Evolutionary conservation across 2,113 vertebrate genomes (phyloP).

Genomic region (Columba janthina): DNA sequence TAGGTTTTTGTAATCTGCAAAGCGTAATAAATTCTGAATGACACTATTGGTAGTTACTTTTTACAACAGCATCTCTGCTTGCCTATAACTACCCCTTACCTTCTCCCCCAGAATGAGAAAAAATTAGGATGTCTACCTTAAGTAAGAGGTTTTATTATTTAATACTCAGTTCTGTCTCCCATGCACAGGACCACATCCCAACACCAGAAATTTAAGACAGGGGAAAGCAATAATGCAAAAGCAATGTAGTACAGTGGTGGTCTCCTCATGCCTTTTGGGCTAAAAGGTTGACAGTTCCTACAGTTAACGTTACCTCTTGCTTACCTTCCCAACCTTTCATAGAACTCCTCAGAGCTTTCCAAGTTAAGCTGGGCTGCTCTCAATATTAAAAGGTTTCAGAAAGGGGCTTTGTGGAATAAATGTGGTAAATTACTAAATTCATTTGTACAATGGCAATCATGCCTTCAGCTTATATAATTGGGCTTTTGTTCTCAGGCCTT

Average conservation of each 20-base stretch:
- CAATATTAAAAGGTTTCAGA: constrained; percentile 1
- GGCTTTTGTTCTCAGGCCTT: constrained; percentile 24
- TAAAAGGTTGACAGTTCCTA: not conserved
- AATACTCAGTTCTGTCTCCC: not conserved
- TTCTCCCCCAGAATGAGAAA: not conserved
- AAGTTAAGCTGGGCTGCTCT: not conserved
- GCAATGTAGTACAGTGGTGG: not conserved
- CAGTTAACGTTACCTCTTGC: not conserved
- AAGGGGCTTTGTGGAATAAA: not conserved
- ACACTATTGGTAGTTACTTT: not conserved
- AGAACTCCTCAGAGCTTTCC: not conserved
- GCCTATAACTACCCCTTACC: not conserved
- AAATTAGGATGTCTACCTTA: not conserved
- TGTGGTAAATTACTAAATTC: constrained; percentile 8
- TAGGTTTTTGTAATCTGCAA: not conserved
- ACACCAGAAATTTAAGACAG: not conserved
- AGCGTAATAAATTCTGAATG: constrained; percentile 8
- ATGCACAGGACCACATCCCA: not conserved
- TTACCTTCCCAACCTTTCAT: not conserved
- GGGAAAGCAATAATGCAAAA: not conserved
- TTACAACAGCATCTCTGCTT: not conserved
- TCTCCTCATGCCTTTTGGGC: not conserved
- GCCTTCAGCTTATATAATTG: constrained; percentile 18
- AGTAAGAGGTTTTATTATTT: not conserved
- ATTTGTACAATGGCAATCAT: not conserved